A percentile compares a stretch with the other conserved stretches of the same genome.
Conservation (phyloP, 2,113 vertebrate species). For the Notarius quadriscutis region DNA sequence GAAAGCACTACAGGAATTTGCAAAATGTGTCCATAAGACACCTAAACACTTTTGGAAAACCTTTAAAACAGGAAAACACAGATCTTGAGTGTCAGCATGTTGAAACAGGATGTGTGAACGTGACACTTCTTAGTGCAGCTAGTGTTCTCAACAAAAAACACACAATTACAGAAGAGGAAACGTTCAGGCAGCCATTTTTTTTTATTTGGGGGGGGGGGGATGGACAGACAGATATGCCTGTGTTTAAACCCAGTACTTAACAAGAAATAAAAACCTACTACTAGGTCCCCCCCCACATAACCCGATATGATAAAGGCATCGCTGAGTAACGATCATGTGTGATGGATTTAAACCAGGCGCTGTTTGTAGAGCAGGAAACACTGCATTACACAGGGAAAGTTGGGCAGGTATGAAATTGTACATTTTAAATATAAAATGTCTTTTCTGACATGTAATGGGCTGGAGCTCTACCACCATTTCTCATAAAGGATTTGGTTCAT, state of each 20-base stretch:
- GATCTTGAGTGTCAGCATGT: neutral
- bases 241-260: no score
- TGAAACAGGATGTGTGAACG: neutral
- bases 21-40: no score
- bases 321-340: neutral
- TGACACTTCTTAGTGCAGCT: neutral
- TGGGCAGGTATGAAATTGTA: slow-evolving; percentile 8
- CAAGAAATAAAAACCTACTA: no score
- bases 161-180: neutral
- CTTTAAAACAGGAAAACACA: neutral
- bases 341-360: neutral
- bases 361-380: slow-evolving; percentile 3
- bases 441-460: neutral
- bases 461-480: slow-evolving; percentile 89
- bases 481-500: slow-evolving; percentile 85
- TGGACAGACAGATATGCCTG: no score
- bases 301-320: no score
- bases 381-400: neutral
- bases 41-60: neutral
- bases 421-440: slow-evolving; percentile 1
- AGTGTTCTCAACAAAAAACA: neutral
- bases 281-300: no score
- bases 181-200: neutral
- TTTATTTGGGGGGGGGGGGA: neutral
- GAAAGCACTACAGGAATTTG: no score